Evolutionary conservation across 2,797 vertebrate genomes (phyloP), one percentile per base, ranked within the genome.

Genomic region (Margarornis squamiger): DNA sequence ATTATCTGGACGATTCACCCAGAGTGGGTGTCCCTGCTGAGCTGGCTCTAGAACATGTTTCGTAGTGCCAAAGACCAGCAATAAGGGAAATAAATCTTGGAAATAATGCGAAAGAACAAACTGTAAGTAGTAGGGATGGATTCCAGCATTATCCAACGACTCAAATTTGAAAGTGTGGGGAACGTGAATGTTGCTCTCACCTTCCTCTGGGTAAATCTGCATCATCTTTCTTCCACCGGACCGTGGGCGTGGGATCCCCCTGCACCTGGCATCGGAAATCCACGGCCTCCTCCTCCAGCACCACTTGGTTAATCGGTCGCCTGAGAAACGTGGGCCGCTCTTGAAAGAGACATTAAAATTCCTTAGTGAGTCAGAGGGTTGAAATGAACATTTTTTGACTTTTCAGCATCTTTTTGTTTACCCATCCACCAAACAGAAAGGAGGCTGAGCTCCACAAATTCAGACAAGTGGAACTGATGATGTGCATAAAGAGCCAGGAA

Each of bases 221-320:
- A 57, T 99, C 99, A n/a, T 99, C 99, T 94, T 99, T 99, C 96
- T 98, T 99, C 99, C 99, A 99, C 58, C 99, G 98, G 26, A 99
- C 98, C 4, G 99, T 99, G 99, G 99, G 92, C 97, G 99, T 55
- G 99, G 99, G 97, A 23, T 99, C 99, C 63, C 99, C 99, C 95
- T 99, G 99, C 83, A 99, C 99, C 96, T 99, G 99, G 97, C 99
- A 99, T 59, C 99, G 99, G 92, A 99, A 99, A 97, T 99, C 99
- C 93, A 99, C 98, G 0, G 96, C 97, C 95, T 99, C 99, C 79
- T 99, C 99, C 94, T 99, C 99, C 96, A 99, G 97, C 79, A 99
- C 98, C 97, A 99, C 99, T 97, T 99, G 99, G 98, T 99, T 99
- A 95, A 99, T 99, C 48, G 99, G 99, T 94, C 99, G 98, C 88